These are phyloP conservation scores for Spermophilus dauricus DNA, from an alignment of 2,113 vertebrate species.

Conservation along the genomic window DNA sequence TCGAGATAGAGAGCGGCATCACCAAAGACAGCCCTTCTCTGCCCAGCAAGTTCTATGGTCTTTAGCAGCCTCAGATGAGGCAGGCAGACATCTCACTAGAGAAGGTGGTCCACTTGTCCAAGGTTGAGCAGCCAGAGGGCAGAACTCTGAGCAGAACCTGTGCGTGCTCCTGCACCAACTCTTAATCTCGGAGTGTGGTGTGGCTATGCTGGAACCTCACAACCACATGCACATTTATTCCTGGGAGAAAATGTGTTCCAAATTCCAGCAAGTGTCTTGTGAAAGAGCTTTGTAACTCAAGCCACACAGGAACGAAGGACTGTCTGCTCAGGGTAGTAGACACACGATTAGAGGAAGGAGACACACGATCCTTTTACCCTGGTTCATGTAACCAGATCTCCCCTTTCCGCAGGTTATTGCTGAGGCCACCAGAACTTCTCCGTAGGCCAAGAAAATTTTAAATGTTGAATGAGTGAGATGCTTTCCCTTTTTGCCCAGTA, in stretches of 20 bases:
- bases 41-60: accelerated
- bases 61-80: not conserved
- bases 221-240: not conserved
- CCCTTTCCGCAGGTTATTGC: not conserved
- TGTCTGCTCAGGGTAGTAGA: not conserved
- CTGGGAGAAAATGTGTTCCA: not conserved
- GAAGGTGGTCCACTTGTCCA: not conserved
- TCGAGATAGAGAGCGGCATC: not conserved
- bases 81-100: not conserved
- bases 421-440: not conserved
- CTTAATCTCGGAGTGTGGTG: not conserved
- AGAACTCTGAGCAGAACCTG: not conserved
- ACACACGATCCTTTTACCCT: not conserved
- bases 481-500: not conserved
- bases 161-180: accelerated
- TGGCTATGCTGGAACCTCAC: not conserved
- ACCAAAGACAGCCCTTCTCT: not conserved
- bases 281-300: constrained; percentile 53
- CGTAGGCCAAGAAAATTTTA: not conserved
- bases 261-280: not conserved
- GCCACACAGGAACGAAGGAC: not conserved
- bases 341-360: constrained; percentile 1
- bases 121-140: accelerated
- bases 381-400: constrained; percentile 30
- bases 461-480: not conserved